Percentiles rank a stretch among this genome's conserved stretches.
These are phyloP conservation scores for Todiramphus saurophagus DNA, from an alignment of 2,113 vertebrate genomes.

Conservation along the genomic window DNA sequence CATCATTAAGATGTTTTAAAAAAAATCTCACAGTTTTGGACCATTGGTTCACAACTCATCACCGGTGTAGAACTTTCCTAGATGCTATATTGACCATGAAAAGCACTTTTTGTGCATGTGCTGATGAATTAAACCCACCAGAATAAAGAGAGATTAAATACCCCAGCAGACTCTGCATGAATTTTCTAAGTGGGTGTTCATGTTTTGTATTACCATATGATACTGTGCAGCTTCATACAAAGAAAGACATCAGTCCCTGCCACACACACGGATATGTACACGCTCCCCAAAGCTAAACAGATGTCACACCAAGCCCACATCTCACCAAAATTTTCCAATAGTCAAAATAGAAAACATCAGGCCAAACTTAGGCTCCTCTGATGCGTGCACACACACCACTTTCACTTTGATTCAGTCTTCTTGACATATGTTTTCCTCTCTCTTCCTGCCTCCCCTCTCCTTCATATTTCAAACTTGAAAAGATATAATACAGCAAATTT, in stretches of 20 bases:
- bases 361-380: background rate
- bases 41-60: background rate
- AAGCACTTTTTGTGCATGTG: background rate
- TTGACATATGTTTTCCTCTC: background rate
- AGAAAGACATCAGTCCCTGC: background rate
- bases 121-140: background rate
- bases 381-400: background rate
- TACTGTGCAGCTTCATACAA: background rate
- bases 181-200: background rate
- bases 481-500: background rate
- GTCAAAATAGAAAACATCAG: background rate
- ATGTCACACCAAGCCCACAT: background rate
- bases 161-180: background rate
- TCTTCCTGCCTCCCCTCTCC: background rate
- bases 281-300: background rate
- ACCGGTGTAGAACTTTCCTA: background rate
- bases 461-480: background rate
- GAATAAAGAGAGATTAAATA: background rate
- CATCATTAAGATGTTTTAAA: background rate
- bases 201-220: background rate
- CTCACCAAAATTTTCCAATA: background rate
- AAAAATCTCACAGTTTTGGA: background rate
- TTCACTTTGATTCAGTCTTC: background rate
- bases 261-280: background rate
- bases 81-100: background rate